These are phyloP conservation scores for Heliothis peltigera DNA, from an alignment of 2,888 invertebrate genomes.

Conservation along the genomic window DNA sequence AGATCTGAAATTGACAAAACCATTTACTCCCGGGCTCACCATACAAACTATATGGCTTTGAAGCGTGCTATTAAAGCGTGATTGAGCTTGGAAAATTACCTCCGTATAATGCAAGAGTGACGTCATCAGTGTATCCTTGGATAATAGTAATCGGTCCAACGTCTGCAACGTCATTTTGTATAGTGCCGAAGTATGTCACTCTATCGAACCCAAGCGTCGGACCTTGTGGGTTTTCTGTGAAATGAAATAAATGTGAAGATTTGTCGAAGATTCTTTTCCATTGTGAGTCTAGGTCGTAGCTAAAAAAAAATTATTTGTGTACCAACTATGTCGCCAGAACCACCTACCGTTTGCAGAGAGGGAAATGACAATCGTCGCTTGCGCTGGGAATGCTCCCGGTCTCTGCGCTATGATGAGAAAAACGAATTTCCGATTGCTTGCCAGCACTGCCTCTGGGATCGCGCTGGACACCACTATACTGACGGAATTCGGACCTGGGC, in stretches of 20 bases:
- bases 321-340: background rate
- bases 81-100: constrained; percentile 21
- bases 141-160: constrained; percentile 59
- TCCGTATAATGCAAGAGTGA: constrained; percentile 51
- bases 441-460: constrained; percentile 44
- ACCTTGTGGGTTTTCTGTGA: no score
- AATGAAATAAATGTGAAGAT: no score
- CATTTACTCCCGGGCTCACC: background rate
- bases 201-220: background rate
- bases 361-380: constrained; percentile 56
- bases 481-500: no score
- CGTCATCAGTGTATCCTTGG: constrained; percentile 59
- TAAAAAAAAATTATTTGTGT: background rate
- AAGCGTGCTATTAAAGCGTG: background rate
- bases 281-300: background rate
- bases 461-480: constrained; percentile 4
- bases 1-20: constrained; percentile 45
- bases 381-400: constrained; percentile 28
- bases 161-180: constrained; percentile 27
- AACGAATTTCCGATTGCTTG: constrained; percentile 56
- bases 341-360: constrained; percentile 30
- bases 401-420: constrained; percentile 50
- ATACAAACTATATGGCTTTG: background rate
- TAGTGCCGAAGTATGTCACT: constrained; percentile 42
- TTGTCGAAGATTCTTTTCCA: background rate